Evolutionary conservation across 2,888 invertebrate genomes (phyloP).

Genomic region (Dromius quadrimaculatus): DNA sequence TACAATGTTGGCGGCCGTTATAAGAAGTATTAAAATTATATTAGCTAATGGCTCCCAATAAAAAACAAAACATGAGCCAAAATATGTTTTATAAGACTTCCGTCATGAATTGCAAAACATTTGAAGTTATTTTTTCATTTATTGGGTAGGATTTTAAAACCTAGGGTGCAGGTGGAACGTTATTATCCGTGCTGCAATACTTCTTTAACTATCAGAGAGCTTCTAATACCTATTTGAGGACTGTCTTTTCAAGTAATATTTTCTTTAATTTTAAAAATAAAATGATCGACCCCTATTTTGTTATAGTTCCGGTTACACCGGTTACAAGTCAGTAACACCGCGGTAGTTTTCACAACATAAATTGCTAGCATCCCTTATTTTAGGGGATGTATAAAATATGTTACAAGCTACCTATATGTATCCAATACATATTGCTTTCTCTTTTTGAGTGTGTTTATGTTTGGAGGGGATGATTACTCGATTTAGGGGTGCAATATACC

Average conservation of each 20-base stretch:
- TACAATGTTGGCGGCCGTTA: slow-evolving; percentile 25
- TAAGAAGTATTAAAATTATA: slow-evolving; percentile 39
- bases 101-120: no score
- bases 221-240: no score
- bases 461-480: slow-evolving; percentile 10
- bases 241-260: no score
- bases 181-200: no score
- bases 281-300: background rate
- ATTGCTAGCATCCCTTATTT: slow-evolving; percentile 18
- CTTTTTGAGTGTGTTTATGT: background rate
- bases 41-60: slow-evolving; percentile 27
- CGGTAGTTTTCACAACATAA: slow-evolving; percentile 34
- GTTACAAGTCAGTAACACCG: slow-evolving; percentile 18
- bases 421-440: no score
- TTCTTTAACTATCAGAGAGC: no score
- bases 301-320: slow-evolving; percentile 10
- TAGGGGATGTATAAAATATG: slow-evolving; percentile 20
- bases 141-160: no score
- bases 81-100: no score
- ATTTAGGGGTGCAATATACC: slow-evolving; percentile 5
- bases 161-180: no score
- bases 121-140: no score
- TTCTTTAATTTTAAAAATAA: background rate
- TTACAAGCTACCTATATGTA: slow-evolving; percentile 6
- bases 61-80: slow-evolving; percentile 9